Percentiles rank a stretch among this genome's conserved stretches.
phyloP scores from a whole-genome alignment of 2,888 invertebrate genomes.

The Caenorhabditis doughertyi region DNA sequence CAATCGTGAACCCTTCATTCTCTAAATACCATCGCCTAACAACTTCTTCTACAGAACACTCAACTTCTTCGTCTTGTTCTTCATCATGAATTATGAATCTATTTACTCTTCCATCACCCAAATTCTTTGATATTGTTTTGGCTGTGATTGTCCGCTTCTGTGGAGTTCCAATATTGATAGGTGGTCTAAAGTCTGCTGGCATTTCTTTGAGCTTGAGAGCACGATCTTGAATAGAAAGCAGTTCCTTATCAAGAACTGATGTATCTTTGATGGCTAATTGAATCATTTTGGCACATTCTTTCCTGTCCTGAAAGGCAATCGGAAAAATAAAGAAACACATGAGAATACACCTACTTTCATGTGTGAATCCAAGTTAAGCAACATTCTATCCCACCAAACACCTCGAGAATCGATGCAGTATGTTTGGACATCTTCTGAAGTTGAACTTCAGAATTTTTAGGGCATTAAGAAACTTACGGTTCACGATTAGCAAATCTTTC shows the following conservation, averaged over 20 bases:
- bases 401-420: conserved; percentile 84
- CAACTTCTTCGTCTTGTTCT: conserved; percentile 52
- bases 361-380: conserved; percentile 86
- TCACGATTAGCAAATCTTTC: conserved; percentile 85
- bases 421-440: conserved; percentile 64
- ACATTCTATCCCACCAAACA: conserved; percentile 86
- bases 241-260: conserved; percentile 64
- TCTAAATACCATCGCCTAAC: conserved; percentile 72
- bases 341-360: conserved; percentile 41
- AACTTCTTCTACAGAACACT: conserved; percentile 75
- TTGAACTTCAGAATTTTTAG: conserved; percentile 1
- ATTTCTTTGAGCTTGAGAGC: conserved; percentile 54
- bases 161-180: conserved; percentile 54
- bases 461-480: conserved; percentile 59
- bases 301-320: conserved; percentile 30
- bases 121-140: conserved; percentile 68
- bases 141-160: conserved; percentile 64
- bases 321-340: neutral
- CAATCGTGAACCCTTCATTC: conserved; percentile 67
- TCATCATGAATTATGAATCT: conserved; percentile 67
- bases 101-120: conserved; percentile 77
- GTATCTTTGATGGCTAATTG: conserved; percentile 57
- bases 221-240: conserved; percentile 72
- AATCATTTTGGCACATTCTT: conserved; percentile 58
- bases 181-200: conserved; percentile 16